Percentiles rank a stretch among this genome's conserved stretches.
phyloP scores from a whole-genome alignment of 2,888 invertebrate species.

The Emmelina monodactyla region DNA sequence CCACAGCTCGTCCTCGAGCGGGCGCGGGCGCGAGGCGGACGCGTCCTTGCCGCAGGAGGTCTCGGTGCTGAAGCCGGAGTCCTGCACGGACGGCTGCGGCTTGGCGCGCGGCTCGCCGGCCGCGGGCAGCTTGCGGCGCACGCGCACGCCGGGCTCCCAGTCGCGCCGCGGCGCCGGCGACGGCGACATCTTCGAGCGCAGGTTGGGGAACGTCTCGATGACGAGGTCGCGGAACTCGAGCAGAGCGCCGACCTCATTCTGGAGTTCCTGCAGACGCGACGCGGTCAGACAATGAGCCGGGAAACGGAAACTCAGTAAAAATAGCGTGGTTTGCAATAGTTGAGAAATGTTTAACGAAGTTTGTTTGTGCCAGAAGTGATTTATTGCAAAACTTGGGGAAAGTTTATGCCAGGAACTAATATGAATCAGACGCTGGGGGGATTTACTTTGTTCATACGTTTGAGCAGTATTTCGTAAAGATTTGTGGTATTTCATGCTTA shows the following conservation, averaged over 20 bases:
- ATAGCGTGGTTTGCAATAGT: too few relatives aligned
- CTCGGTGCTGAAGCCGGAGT: conserved; percentile 91
- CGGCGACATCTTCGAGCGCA: conserved; percentile 85
- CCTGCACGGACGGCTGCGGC: conserved; percentile 73
- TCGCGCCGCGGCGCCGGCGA: conserved; percentile 65
- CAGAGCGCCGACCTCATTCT: conserved; percentile 91
- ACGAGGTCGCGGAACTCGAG: conserved; percentile 93
- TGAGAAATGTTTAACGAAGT: too few relatives aligned
- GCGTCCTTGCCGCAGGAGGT: conserved; percentile 84
- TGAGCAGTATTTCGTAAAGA: too few relatives aligned
- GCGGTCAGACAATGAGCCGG: too few relatives aligned
- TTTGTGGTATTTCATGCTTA: too few relatives aligned
- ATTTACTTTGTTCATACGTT: too few relatives aligned
- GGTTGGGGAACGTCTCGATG: conserved; percentile 92
- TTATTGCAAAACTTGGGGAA: too few relatives aligned
- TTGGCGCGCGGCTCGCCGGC: conserved; percentile 58
- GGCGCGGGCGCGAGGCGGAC: conserved; percentile 65
- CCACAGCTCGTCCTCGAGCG: conserved; percentile 82
- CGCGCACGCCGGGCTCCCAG: conserved; percentile 84
- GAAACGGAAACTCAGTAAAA: too few relatives aligned
- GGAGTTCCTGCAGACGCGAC: conserved; percentile 82
- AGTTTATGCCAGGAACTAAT: too few relatives aligned
- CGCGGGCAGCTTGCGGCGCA: conserved; percentile 68
- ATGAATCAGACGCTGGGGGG: too few relatives aligned
- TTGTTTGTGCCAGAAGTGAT: too few relatives aligned